Conservation (phyloP, 2,113 vertebrate genomes). For the Egretta garzetta region DNA sequence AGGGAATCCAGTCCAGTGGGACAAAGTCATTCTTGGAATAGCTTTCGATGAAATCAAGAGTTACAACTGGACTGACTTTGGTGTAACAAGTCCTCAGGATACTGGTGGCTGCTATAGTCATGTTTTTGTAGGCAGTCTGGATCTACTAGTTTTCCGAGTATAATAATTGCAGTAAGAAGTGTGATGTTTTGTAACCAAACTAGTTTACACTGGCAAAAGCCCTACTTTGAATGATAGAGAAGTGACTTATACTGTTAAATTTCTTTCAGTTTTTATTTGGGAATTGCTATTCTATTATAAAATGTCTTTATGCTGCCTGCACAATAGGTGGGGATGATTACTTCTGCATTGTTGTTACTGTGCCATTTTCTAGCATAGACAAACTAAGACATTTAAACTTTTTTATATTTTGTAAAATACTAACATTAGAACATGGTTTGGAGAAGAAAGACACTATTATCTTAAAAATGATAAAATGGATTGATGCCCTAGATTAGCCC, state of each 20-base stretch:
- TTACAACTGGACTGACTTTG: not conserved
- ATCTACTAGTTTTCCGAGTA: conserved; percentile 58
- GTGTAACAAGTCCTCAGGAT: not conserved
- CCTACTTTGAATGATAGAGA: not conserved
- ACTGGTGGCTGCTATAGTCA: conserved; percentile 2
- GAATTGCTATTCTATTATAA: not conserved
- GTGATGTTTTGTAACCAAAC: conserved; percentile 50
- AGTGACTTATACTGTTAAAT: not conserved
- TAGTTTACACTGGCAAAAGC: conserved; percentile 36
- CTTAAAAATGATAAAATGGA: not conserved
- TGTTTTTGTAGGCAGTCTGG: conserved; percentile 52
- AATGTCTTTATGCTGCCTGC: not conserved
- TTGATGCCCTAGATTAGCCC: not conserved
- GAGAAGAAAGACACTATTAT: not conserved
- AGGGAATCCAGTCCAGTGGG: not conserved
- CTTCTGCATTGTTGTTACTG: not conserved
- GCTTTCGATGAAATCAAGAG: conserved; percentile 6
- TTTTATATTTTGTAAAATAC: not conserved
- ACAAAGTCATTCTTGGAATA: conserved; percentile 12
- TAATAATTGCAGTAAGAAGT: conserved; percentile 37
- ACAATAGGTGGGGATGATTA: not conserved
- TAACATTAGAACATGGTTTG: not conserved
- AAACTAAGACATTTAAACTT: not conserved
- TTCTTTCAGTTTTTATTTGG: not conserved
- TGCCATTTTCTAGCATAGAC: not conserved